A percentile compares a stretch with the other conserved stretches of the same genome.
Conservation (phyloP, 2,888 invertebrate species). For the Rapana venosa region DNA sequence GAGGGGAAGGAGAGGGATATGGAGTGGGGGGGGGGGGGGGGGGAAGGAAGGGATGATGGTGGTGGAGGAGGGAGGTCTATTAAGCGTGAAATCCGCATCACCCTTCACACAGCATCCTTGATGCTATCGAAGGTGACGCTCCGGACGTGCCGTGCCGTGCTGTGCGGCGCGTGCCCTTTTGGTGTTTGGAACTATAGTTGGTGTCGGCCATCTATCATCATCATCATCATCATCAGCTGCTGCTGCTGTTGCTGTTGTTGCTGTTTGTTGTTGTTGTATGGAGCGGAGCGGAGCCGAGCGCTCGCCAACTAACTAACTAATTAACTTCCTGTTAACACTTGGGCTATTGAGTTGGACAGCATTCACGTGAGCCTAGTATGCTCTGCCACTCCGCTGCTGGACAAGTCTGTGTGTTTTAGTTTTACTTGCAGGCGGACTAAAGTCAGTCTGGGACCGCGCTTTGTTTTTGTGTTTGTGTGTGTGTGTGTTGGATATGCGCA, state of each 20-base stretch:
- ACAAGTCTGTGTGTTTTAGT: not conserved
- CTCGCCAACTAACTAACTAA: not conserved
- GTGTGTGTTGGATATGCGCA: not conserved
- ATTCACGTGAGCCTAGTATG: no score
- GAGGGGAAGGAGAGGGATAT: not conserved
- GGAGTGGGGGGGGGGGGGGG: not conserved
- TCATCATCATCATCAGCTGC: not conserved
- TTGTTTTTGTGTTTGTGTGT: no score
- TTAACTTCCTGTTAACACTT: no score
- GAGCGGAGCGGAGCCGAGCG: not conserved
- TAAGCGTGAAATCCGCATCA: not conserved
- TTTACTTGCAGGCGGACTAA: not conserved
- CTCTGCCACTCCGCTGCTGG: no score
- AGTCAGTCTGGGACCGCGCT: not conserved
- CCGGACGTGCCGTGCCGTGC: not conserved
- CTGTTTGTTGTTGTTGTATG: not conserved
- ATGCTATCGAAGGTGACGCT: not conserved
- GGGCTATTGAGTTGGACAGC: no score
- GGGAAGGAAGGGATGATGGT: not conserved
- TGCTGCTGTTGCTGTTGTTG: no score
- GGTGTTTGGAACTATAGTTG: not conserved
- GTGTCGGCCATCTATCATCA: not conserved
- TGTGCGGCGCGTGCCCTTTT: not conserved
- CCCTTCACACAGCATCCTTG: not conserved
- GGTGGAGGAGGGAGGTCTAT: not conserved